These are phyloP conservation scores for Heterodera filipjevi DNA, from an alignment of 2,888 invertebrate genomes.

Conservation along the genomic window DNA sequence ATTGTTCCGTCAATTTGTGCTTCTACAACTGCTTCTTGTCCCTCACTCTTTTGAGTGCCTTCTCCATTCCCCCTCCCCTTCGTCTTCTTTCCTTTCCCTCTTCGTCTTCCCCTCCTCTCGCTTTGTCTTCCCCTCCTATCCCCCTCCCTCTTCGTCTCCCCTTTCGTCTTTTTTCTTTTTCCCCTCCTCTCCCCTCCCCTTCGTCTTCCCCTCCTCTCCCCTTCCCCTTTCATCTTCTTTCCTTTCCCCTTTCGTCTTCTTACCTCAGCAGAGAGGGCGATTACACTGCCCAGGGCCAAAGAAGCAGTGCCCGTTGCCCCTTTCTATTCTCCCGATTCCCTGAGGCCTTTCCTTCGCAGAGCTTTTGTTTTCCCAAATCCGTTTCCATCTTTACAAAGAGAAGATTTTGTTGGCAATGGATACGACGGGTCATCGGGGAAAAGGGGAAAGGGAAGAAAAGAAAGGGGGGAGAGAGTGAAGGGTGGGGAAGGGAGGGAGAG, in stretches of 20 bases:
- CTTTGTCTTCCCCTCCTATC: background rate
- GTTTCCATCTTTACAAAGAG: conserved; percentile 7
- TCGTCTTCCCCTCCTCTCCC: too few relatives aligned
- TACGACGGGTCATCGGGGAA: conserved; percentile 18
- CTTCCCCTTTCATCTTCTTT: too few relatives aligned
- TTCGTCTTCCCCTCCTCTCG: background rate
- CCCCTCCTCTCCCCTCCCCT: too few relatives aligned
- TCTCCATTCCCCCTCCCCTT: too few relatives aligned
- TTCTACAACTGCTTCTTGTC: background rate
- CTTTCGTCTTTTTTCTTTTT: too few relatives aligned
- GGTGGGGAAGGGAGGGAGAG: background rate
- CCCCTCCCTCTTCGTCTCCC: too few relatives aligned
- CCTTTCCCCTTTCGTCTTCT: too few relatives aligned
- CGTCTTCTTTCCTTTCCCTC: too few relatives aligned
- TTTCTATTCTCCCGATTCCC: conserved; percentile 6
- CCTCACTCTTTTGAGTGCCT: background rate
- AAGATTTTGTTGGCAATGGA: conserved; percentile 4
- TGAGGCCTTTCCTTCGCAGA: background rate
- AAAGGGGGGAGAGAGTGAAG: too few relatives aligned
- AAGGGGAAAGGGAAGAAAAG: background rate
- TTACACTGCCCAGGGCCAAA: conserved; percentile 4
- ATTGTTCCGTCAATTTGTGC: background rate
- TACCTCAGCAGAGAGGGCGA: background rate
- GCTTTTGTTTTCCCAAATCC: conserved; percentile 9
- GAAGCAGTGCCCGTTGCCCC: conserved; percentile 1